Evolutionary conservation across 1,140 invertebrate species (phyloP).

Genomic region (Riptortus pedestris): DNA sequence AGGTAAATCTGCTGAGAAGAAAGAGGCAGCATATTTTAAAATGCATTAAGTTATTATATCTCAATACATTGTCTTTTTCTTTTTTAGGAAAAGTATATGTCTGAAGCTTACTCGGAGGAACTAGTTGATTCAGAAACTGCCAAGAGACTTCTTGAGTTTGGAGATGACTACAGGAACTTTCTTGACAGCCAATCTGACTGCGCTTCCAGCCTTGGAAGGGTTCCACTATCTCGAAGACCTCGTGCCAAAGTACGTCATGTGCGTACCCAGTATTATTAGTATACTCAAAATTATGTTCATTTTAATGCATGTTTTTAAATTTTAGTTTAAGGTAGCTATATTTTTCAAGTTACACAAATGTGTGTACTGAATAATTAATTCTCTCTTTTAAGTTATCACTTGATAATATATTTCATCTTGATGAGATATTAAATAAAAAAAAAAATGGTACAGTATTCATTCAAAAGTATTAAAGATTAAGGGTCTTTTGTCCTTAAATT

Average conservation of each 20-base stretch:
- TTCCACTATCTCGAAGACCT: conserved; percentile 7
- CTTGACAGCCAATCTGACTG: conserved; percentile 77
- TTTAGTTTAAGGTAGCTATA: neutral
- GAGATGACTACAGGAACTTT: conserved; percentile 80
- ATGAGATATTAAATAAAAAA: too few species aligned
- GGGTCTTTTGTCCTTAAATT: too few species aligned
- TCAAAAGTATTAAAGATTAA: too few species aligned
- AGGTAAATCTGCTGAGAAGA: too few species aligned
- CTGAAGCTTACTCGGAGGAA: conserved; percentile 77
- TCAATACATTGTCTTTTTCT: too few species aligned
- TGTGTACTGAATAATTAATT: neutral
- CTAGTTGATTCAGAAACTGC: conserved; percentile 76
- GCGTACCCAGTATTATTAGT: neutral
- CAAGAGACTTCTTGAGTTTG: conserved; percentile 68
- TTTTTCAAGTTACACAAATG: too few species aligned
- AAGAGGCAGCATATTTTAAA: too few species aligned
- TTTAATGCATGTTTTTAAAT: neutral
- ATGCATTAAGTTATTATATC: too few species aligned
- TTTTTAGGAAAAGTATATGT: conserved; percentile 78
- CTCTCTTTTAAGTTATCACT: neutral
- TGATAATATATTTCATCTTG: neutral
- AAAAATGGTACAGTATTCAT: too few species aligned
- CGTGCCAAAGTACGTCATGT: conserved; percentile 17
- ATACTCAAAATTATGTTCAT: neutral
- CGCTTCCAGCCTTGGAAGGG: conserved; percentile 55